phyloP scores from a whole-genome alignment of 2,888 invertebrate genomes.

The Aplocera efformata region DNA sequence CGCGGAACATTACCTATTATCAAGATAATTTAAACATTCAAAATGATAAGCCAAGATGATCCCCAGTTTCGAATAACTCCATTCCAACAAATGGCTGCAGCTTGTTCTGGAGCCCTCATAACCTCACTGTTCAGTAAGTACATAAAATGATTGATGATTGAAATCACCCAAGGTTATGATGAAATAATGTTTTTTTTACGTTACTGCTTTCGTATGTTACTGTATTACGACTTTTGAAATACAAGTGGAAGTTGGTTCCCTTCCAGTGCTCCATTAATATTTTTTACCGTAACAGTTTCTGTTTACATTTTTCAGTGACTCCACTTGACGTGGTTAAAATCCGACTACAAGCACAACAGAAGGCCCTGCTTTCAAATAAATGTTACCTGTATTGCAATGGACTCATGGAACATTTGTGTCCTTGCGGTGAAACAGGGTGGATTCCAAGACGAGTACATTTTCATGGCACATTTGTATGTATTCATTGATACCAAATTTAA shows the following conservation, averaged over 20 bases:
- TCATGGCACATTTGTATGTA: conserved; percentile 85
- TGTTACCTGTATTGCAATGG: conserved; percentile 99
- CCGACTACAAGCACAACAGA: conserved; percentile 96
- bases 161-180: no score
- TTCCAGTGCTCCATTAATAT: background rate
- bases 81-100: conserved; percentile 90
- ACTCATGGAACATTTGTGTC: conserved; percentile 98
- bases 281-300: conserved; percentile 1
- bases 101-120: conserved; percentile 92
- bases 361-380: conserved; percentile 88
- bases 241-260: background rate
- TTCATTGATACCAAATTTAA: background rate
- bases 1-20: conserved; percentile 4
- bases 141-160: conserved; percentile 3
- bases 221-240: background rate
- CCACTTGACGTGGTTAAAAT: conserved; percentile 99
- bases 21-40: conserved; percentile 20
- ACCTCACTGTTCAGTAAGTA: conserved; percentile 92
- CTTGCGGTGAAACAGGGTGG: conserved; percentile 86
- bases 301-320: conserved; percentile 88
- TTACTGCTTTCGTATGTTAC: background rate
- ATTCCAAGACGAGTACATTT: conserved; percentile 85
- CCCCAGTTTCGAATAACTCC: conserved; percentile 88
- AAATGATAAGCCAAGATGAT: conserved; percentile 83
- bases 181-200: no score